Conservation (phyloP, 2,888 invertebrate genomes). For the Hypselothyrea guttata region DNA sequence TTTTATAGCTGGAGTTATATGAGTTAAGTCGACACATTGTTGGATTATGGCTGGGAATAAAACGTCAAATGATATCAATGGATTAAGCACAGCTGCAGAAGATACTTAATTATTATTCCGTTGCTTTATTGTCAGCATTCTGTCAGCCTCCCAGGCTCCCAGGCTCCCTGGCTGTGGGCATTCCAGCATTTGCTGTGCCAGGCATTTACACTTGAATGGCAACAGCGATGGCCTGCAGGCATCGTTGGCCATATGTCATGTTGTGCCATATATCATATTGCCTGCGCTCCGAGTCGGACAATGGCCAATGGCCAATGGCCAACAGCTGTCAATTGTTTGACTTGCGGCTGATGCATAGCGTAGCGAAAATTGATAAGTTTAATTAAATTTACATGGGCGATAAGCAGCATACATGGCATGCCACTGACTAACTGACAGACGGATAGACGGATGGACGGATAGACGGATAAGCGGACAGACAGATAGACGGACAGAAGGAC, state of each 20-base stretch:
- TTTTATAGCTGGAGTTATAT: too few species aligned
- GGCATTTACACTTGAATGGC: conserved; percentile 26
- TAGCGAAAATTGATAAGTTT: conserved; percentile 64
- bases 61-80: too few species aligned
- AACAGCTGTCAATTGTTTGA: conserved; percentile 61
- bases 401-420: conserved; percentile 9
- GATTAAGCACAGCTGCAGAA: too few species aligned
- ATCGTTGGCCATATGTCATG: conserved; percentile 21
- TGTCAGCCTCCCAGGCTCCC: conserved; percentile 3
- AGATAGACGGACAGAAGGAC: background rate
- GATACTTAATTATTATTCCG: conserved; percentile 7
- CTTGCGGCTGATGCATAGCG: conserved; percentile 32
- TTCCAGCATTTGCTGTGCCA: conserved; percentile 4
- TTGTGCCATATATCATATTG: conserved; percentile 27
- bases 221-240: conserved; percentile 14
- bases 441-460: background rate
- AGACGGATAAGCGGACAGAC: background rate
- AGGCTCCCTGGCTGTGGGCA: background rate
- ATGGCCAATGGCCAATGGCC: conserved; percentile 24
- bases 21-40: too few species aligned
- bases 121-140: conserved; percentile 22
- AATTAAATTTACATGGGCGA: conserved; percentile 64
- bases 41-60: too few species aligned
- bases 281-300: conserved; percentile 3
- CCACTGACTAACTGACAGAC: too few species aligned